Base-by-base conservation (phyloP, 2,888 invertebrate species). In the Halocaridina rubra region DNA sequence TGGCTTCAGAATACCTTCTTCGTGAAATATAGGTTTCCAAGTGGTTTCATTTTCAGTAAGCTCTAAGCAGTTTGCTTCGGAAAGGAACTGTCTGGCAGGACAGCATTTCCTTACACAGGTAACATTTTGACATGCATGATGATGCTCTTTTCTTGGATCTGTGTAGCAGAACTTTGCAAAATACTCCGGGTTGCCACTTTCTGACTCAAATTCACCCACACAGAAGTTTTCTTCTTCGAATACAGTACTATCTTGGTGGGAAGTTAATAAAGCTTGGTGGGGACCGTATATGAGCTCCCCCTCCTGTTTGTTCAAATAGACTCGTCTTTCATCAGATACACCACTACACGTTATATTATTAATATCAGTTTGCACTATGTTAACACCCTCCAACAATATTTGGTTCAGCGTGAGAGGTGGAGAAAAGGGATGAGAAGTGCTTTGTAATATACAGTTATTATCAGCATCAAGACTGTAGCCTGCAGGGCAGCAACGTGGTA, bases 31-130 rank as follows among this genome's bases (percentile, higher is more conserved):
- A n/a, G 72, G 80, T 7, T 59, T 8, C 80, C 72, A 80, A 3
- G 19, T 67, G 22, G 71, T 61, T 7, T 61, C 39, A 1, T 27
- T 16, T 19, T 27, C 19, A 19, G 22, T 33, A 3, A 33, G 59
- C 5, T 71, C 27, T 39, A 61, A 4, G 19, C 72, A 84, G 22
- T 13, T 2, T 22, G 61, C 19, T 1, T 30, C 7, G 13, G 16
- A n/a, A 19, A 78, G 3, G 39, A 79, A 8, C 5, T 64, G 0
- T 59, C 57, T 27, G 19, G 64, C 39, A 1, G 46, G 7, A 5
- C 79, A 79, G 2, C 75, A 69, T 76, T 75, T 80, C 30, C 85
- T 64, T 3, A 71, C 61, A 76, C 75, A 85, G 29, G 53, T 84
- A 7, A 29, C 64, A 30, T 75, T 75, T 33, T 27, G 29, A 13